A percentile compares a stretch with the other conserved stretches of the same genome.
Evolutionary conservation across 2,797 vertebrate genomes (phyloP).

Genomic region (Nannoperca australis): DNA sequence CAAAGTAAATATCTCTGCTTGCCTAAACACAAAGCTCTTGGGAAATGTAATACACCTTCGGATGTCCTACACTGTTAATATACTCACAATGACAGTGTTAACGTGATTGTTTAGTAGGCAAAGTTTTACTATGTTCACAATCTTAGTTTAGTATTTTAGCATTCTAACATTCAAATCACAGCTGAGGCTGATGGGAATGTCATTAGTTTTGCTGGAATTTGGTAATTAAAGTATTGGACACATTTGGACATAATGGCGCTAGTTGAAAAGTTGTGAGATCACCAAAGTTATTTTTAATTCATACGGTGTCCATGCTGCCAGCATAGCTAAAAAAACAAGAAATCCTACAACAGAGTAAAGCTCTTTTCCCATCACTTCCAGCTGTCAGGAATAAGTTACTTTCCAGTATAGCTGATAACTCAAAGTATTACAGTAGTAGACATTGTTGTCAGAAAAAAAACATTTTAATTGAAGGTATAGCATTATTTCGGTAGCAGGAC

Average conservation of each 20-base stretch:
- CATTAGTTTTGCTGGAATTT: too few relatives aligned
- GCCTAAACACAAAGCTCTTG: slow-evolving; percentile 36
- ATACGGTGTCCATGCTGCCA: background rate
- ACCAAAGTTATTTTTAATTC: background rate
- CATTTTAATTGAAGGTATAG: too few relatives aligned
- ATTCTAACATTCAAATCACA: background rate
- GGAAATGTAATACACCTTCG: slow-evolving; percentile 18
- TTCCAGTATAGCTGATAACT: background rate
- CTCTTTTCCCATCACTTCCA: background rate
- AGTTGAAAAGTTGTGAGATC: background rate
- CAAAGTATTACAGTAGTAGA: background rate
- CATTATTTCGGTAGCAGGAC: too few relatives aligned
- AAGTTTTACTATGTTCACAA: too few relatives aligned
- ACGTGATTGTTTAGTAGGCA: too few relatives aligned
- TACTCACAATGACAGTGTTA: too few relatives aligned
- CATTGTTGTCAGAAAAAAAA: background rate
- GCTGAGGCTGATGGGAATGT: background rate
- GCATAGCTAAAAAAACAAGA: too few relatives aligned
- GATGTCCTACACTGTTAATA: background rate
- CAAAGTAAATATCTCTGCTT: slow-evolving; percentile 45
- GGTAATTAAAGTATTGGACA: background rate
- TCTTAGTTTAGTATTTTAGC: background rate
- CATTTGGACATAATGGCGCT: background rate
- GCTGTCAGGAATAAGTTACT: background rate
- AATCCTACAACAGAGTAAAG: background rate